Evolutionary conservation across 2,113 vertebrate species (phyloP).

Genomic region (Syrmaticus mikado): DNA sequence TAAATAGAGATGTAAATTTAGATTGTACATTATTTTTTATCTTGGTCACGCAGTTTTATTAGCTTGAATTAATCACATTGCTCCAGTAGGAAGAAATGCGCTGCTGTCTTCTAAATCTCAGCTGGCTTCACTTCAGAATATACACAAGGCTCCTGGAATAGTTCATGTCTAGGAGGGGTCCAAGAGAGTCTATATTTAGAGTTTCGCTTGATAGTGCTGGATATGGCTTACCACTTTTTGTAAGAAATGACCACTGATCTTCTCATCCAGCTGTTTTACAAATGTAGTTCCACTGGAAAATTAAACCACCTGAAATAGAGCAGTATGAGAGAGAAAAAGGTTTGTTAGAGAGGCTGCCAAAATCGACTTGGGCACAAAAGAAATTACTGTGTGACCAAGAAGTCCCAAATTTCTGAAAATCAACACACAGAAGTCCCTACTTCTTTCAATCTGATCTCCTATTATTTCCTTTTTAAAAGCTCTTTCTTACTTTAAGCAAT

Average conservation of each 20-base stretch:
- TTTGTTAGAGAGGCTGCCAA: background rate
- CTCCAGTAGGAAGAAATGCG: background rate
- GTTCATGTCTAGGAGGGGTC: background rate
- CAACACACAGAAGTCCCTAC: background rate
- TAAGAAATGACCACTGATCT: background rate
- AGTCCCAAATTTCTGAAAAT: background rate
- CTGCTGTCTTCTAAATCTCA: background rate
- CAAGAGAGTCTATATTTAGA: background rate
- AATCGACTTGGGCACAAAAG: background rate
- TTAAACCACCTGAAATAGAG: background rate
- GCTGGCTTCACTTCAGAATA: background rate
- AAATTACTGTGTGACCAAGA: background rate
- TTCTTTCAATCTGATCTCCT: background rate
- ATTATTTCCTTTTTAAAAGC: background rate
- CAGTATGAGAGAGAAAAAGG: background rate
- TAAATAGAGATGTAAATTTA: background rate
- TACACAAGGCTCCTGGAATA: background rate
- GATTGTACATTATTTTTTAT: background rate
- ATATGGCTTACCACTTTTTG: background rate
- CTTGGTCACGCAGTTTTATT: background rate
- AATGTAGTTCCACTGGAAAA: background rate
- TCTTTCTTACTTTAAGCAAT: background rate
- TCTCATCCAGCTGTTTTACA: background rate
- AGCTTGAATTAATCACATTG: background rate
- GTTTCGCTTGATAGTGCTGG: accelerated